Evolutionary conservation across 2,113 vertebrate genomes (phyloP), one percentile per base, ranked within the genome.

Genomic region (Sorex araneus): DNA sequence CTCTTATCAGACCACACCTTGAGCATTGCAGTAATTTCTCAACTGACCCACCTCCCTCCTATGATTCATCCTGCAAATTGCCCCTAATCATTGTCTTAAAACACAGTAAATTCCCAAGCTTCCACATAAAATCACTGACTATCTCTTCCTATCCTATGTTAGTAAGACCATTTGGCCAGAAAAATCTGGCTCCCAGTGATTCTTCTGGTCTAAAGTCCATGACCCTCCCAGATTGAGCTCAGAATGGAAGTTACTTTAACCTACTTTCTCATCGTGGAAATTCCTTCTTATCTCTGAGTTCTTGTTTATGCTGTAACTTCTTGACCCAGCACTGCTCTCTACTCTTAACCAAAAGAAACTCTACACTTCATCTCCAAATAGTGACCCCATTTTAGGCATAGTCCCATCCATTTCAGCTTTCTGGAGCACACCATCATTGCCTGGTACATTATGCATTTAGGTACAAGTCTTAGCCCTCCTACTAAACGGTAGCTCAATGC

Each of bases 21-120:
- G 25, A 69, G 19, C 21, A 23, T 47, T 81, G 32, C 30, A 60
- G 60, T 64, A 80, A 36, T 67, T 85, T 88, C 60, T 50, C 70
- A 93, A 23, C 8, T 69, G 75, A 76, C 12, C 50, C 66, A 73
- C 32, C 18, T 76, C 19, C 21, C 18, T 69, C 32, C 13, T 76
- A 70, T 30, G 57, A n/a, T 85, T 93, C 54, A 36, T 69, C 19
- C 25, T 30, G 10, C 16, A 89, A 43, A 78, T 60, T 45, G 19
- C 4, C 15, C 25, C 87, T 66, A 16, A 50, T 43, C 28, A 25
- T 84, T 75, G 75, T 60, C 47, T 79, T 82, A 90, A 94, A 93
- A n/a, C n/a, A 75, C 3, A 27, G 25, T 4, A 8, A 78, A 66
- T 32, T 85, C 34, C 43, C 23, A 70, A 66, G 28, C 27, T 70